These are phyloP conservation scores for Eilema depressum DNA, from an alignment of 2,888 invertebrate species.

Conservation along the genomic window DNA sequence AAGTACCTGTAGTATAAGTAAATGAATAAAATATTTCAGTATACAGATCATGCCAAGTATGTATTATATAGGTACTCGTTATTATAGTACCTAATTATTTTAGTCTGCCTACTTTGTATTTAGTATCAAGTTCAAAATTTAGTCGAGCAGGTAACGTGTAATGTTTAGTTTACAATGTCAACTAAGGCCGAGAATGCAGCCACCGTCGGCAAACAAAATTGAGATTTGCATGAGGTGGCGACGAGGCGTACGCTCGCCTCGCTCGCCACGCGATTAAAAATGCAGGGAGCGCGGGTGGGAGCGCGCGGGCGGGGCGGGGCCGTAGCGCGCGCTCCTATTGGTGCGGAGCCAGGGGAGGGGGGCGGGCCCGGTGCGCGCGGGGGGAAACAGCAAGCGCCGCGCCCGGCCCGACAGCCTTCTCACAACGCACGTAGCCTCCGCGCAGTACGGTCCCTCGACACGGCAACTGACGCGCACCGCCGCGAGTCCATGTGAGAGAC, in stretches of 20 bases:
- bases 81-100: not conserved
- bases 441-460: conserved; percentile 82
- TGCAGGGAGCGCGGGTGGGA: conserved; percentile 81
- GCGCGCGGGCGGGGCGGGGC: conserved; percentile 77
- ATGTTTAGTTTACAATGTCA: conserved; percentile 71
- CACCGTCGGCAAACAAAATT: conserved; percentile 84
- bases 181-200: conserved; percentile 73
- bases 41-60: not conserved
- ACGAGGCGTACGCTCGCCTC: conserved; percentile 77
- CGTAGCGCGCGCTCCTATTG: conserved; percentile 59
- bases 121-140: conserved; percentile 10
- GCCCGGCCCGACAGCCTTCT: conserved; percentile 76
- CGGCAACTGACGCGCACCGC: conserved; percentile 73
- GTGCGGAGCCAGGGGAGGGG: conserved; percentile 50
- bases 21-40: not conserved
- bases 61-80: not conserved
- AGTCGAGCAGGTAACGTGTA: conserved; percentile 35
- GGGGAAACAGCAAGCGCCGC: conserved; percentile 66
- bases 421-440: conserved; percentile 84
- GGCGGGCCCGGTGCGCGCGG: conserved; percentile 62
- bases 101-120: too few species aligned
- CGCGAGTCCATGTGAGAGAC: conserved; percentile 86
- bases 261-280: conserved; percentile 84
- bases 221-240: conserved; percentile 82
- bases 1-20: too few species aligned